phyloP scores from a whole-genome alignment of 1,140 invertebrate genomes.

The Pygmarrhopalites habei region DNA sequence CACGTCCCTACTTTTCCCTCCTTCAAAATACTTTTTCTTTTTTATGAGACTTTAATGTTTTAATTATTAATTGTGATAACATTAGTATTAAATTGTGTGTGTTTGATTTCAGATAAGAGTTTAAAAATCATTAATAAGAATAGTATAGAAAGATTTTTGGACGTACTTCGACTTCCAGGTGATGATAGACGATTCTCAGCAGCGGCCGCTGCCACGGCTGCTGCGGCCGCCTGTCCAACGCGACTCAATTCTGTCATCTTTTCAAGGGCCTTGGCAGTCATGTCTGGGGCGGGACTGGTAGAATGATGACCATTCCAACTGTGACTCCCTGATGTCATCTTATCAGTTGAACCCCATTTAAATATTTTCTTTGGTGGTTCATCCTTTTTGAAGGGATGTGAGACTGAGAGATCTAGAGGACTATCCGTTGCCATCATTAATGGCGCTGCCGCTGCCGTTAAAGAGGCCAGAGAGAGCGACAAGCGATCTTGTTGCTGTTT shows the following conservation, averaged over 20 bases:
- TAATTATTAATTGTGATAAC: no score
- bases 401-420: slow-evolving; percentile 34
- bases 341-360: slow-evolving; percentile 16
- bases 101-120: no score
- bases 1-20: no score
- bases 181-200: slow-evolving; percentile 39
- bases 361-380: slow-evolving; percentile 25
- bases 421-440: slow-evolving; percentile 4
- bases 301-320: slow-evolving; percentile 31
- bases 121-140: no score
- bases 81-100: no score
- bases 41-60: no score
- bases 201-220: slow-evolving; percentile 48
- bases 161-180: slow-evolving; percentile 30
- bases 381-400: slow-evolving; percentile 25
- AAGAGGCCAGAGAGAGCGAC: background rate
- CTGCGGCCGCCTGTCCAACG: slow-evolving; percentile 53
- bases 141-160: no score
- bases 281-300: slow-evolving; percentile 26
- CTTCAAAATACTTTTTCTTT: no score
- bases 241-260: slow-evolving; percentile 86
- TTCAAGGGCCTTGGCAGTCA: slow-evolving; percentile 57
- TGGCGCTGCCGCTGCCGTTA: background rate
- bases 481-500: background rate
- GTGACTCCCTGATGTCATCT: background rate